Percentiles rank a stretch among this genome's conserved stretches.
phyloP scores from a whole-genome alignment of 2,797 vertebrate species.

The Anguilla pacifica region DNA sequence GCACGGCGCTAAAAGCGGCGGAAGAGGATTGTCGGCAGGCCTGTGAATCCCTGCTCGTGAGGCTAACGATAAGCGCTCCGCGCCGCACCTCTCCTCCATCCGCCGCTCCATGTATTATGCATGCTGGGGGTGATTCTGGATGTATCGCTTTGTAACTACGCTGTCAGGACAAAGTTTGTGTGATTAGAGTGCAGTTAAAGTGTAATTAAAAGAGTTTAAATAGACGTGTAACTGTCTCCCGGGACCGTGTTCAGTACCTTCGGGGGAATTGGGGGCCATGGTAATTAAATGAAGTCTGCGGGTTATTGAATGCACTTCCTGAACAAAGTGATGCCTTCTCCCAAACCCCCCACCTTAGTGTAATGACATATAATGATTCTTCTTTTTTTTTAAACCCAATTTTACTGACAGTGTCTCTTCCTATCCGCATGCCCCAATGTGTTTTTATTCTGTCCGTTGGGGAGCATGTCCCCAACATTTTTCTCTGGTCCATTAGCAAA shows the following conservation, averaged over 20 bases:
- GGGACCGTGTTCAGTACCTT: slow-evolving; percentile 52
- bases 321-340: slow-evolving; percentile 53
- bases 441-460: slow-evolving; percentile 43
- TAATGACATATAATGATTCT: slow-evolving; percentile 67
- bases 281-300: slow-evolving; percentile 55
- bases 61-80: slow-evolving; percentile 38
- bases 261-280: slow-evolving; percentile 31
- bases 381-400: slow-evolving; percentile 58
- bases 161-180: slow-evolving; percentile 59
- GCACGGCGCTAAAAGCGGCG: slow-evolving; percentile 2
- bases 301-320: slow-evolving; percentile 62
- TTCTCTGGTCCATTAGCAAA: slow-evolving; percentile 75
- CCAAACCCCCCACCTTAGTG: slow-evolving; percentile 49
- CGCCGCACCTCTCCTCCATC: slow-evolving; percentile 33
- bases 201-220: slow-evolving; percentile 72
- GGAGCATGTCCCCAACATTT: slow-evolving; percentile 51
- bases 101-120: slow-evolving; percentile 22
- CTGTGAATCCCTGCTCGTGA: slow-evolving; percentile 36
- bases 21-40: not conserved
- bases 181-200: slow-evolving; percentile 64
- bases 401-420: slow-evolving; percentile 45
- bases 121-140: slow-evolving; percentile 38
- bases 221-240: slow-evolving; percentile 56
- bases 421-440: slow-evolving; percentile 32
- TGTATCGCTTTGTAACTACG: slow-evolving; percentile 50